Base-by-base conservation (phyloP, 2,888 invertebrate genomes). In the Laspeyria flexula region DNA sequence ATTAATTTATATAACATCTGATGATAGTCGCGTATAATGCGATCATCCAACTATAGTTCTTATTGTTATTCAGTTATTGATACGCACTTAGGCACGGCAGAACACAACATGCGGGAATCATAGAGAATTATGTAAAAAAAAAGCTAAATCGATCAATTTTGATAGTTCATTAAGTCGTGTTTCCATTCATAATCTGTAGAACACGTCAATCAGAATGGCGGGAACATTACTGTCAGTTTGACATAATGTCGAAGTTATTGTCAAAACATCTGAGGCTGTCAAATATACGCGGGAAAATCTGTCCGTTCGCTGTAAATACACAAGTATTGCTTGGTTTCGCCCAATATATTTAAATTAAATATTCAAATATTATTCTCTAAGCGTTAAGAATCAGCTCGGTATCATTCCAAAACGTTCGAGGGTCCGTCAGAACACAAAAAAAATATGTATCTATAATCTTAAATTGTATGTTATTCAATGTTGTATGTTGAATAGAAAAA, bases 401-500 rank as follows among this genome's bases (percentile, higher is more conserved):
- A 88, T 87, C 90, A 91, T 91, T 91, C 90, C 90, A 87, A 55
- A 68, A 66, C 72, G 66, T 74, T 73, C 72, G 80, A 85, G 79
- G 83, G 83, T 84, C 88, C 86, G 82, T 77, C 81, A 74, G 81
- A 84, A 75, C 72, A 64, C 54, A 72, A 43, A 45, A 54, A 65
- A 63, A 77, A 73, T 74, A 73, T 71, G 68, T 61, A 64, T 61
- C 71, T 77, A 67, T 78, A 80, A 73, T 79, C 73, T 69, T 75
- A 71, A 83, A 85, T 83, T 85, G 77, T 85, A 83, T 83, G 82
- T 83, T 84, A 85, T 83, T 86, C 86, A 85, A 84, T 89, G 85
- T 88, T 86, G 84, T 84, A 85, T 85, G 87, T 87, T 89, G 82
- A 81, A 86, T 88, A 88, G 85, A 88, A 85, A n/a, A 81, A 87